phyloP scores from a whole-genome alignment of 2,113 vertebrate genomes.

The Podarcis cretensis region DNA sequence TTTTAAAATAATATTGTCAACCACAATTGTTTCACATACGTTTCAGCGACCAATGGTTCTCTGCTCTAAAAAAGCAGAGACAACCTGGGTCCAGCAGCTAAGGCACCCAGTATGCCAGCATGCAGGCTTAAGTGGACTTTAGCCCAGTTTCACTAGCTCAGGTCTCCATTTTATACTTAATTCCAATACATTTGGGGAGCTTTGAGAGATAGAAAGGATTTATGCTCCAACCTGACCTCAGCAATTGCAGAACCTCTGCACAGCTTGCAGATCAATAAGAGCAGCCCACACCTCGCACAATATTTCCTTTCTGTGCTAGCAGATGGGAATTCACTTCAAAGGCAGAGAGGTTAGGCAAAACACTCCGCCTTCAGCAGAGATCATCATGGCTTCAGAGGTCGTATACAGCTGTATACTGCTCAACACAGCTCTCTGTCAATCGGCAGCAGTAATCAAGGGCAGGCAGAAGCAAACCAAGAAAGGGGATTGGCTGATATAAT shows the following conservation, averaged over 20 bases:
- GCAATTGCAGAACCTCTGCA: background rate
- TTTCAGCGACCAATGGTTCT: background rate
- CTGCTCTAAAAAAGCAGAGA: background rate
- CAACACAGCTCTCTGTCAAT: background rate
- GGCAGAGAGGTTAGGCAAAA: background rate
- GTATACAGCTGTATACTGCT: background rate
- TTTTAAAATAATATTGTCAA: background rate
- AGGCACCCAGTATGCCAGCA: background rate
- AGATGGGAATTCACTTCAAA: slow-evolving; percentile 10
- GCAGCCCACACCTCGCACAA: background rate
- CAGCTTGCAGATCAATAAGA: background rate
- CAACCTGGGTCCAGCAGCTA: background rate
- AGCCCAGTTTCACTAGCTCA: background rate
- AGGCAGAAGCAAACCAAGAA: background rate
- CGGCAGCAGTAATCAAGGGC: background rate
- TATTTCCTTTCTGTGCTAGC: background rate
- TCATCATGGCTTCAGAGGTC: background rate
- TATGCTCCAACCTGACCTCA: slow-evolving; percentile 6
- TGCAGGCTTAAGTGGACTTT: background rate
- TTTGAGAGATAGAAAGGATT: slow-evolving; percentile 10
- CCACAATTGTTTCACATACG: background rate
- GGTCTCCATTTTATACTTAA: slow-evolving; percentile 6
- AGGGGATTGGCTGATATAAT: background rate
- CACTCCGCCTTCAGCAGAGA: background rate
- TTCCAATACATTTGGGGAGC: slow-evolving; percentile 8